phyloP scores from a whole-genome alignment of 1,140 invertebrate species.

The Spodoptera litura region DNA sequence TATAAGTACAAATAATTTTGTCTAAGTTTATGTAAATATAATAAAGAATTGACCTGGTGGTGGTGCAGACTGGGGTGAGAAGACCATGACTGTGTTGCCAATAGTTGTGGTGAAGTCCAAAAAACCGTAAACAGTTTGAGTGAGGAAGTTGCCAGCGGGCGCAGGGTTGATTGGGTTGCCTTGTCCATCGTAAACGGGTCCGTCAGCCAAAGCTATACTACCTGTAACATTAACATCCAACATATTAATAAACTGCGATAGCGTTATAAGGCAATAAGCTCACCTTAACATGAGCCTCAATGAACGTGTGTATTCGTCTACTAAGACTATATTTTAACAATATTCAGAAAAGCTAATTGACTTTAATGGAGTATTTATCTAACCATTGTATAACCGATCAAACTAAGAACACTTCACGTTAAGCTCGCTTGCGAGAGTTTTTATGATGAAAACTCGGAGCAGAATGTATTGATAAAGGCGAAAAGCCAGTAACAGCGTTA shows the following conservation, averaged over 20 bases:
- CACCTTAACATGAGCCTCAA: neutral
- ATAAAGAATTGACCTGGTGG: conserved; percentile 78
- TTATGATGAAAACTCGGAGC: conserved; percentile 53
- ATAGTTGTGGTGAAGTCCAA: conserved; percentile 96
- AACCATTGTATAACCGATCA: neutral
- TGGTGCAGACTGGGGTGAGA: conserved; percentile 92
- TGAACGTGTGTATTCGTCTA: neutral
- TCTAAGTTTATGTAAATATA: neutral
- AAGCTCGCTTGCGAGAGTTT: conserved; percentile 51
- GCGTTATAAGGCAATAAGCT: neutral
- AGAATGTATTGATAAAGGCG: conserved; percentile 63
- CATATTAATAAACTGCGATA: neutral
- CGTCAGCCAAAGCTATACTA: conserved; percentile 55
- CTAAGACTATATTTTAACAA: too few relatives aligned
- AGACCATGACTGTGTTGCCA: conserved; percentile 95
- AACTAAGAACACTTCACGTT: conserved; percentile 17
- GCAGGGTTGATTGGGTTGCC: conserved; percentile 48
- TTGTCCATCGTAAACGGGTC: conserved; percentile 63
- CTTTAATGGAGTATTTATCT: neutral
- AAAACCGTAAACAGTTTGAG: conserved; percentile 96
- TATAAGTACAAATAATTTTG: too few relatives aligned
- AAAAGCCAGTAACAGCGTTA: conserved; percentile 65
- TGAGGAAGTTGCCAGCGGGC: conserved; percentile 81
- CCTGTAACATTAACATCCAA: conserved; percentile 59
- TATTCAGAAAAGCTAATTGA: too few relatives aligned